Conservation (phyloP, 2,888 invertebrate species). For the Ypsolopha sequella region DNA sequence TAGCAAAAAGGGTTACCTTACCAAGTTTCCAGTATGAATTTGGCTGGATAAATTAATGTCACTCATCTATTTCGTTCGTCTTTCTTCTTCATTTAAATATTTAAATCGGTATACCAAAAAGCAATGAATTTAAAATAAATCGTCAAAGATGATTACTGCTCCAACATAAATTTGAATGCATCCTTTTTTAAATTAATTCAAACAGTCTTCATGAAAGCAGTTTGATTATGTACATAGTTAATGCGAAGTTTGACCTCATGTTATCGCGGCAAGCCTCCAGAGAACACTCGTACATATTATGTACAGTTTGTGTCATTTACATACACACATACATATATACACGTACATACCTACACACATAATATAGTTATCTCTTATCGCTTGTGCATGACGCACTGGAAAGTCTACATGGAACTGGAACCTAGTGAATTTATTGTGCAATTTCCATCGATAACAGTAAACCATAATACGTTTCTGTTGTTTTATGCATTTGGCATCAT, state of each 20-base stretch:
- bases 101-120: too few relatives aligned
- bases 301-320: background rate
- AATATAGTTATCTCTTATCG: conserved; percentile 38
- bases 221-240: conserved; percentile 11
- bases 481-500: too few relatives aligned
- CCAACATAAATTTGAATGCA: too few relatives aligned
- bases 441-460: background rate
- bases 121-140: too few relatives aligned
- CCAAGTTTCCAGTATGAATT: too few relatives aligned
- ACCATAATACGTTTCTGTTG: background rate
- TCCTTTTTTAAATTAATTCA: too few relatives aligned
- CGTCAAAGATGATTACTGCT: too few relatives aligned
- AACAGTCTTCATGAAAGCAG: too few relatives aligned
- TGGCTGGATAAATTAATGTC: too few relatives aligned
- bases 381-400: conserved; percentile 1
- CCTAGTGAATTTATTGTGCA: background rate
- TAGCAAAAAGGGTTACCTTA: too few relatives aligned
- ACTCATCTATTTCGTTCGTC: too few relatives aligned
- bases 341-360: background rate
- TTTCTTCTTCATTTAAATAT: too few relatives aligned
- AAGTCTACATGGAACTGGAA: background rate
- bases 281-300: background rate
- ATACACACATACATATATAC: background rate
- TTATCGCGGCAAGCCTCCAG: conserved; percentile 58
- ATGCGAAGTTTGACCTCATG: conserved; percentile 49